These are phyloP conservation scores for Heliopora coerulea DNA, from an alignment of 92 coral and sea anemone genomes.

Conservation along the genomic window DNA sequence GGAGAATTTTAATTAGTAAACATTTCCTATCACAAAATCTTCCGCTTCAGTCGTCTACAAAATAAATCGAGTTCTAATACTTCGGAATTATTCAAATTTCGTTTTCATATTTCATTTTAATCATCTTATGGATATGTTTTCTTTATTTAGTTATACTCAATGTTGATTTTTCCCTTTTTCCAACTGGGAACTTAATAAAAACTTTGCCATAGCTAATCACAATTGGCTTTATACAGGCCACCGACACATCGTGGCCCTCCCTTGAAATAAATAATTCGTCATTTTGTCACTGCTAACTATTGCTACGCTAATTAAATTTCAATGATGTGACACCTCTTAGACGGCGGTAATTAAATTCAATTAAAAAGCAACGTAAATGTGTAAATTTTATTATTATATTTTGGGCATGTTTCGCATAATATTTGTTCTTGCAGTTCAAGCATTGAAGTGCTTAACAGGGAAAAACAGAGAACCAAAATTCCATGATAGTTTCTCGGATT, in stretches of 20 bases:
- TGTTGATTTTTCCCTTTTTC: too few relatives aligned
- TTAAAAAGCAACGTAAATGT: constrained; percentile 96
- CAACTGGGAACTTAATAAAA: too few relatives aligned
- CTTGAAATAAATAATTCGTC: constrained; percentile 40
- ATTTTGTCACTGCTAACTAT: constrained; percentile 41
- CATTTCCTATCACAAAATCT: neutral
- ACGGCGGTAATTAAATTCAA: constrained; percentile 99
- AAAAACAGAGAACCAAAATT: neutral
- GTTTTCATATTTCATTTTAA: constrained; percentile 14
- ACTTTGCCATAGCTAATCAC: constrained; percentile 20
- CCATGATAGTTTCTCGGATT: neutral
- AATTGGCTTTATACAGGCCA: constrained; percentile 24
- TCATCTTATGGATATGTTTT: neutral
- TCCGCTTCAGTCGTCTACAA: constrained; percentile 8
- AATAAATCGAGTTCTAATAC: constrained; percentile 18
- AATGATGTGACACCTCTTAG: constrained; percentile 86
- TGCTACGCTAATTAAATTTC: constrained; percentile 92
- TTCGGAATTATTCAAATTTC: constrained; percentile 18
- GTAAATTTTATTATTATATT: constrained; percentile 97
- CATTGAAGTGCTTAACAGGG: constrained; percentile 3
- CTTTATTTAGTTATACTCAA: neutral
- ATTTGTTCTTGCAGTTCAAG: constrained; percentile 38
- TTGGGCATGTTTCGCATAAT: constrained; percentile 44
- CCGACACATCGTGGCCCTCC: constrained; percentile 12
- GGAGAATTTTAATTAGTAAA: constrained; percentile 6